Percentiles rank a stretch among this genome's conserved stretches.
Conservation (phyloP, 2,888 invertebrate genomes). For the Geophilus truncorum region DNA sequence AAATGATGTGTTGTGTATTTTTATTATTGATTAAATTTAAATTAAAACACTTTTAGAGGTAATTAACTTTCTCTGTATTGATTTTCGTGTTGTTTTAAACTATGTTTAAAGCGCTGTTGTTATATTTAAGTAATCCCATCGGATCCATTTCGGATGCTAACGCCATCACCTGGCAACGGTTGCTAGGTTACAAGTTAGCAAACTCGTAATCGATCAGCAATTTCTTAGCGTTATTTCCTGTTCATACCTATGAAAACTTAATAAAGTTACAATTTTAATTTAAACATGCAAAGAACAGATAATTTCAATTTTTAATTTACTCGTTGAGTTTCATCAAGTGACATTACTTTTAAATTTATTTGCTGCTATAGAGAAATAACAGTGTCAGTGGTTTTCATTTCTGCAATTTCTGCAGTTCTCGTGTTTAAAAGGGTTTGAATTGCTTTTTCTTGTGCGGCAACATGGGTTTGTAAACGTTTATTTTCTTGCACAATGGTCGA, state of each 20-base stretch:
- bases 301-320: neutral
- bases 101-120: too few relatives aligned
- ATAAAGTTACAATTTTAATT: neutral
- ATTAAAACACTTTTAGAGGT: too few relatives aligned
- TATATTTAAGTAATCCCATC: neutral
- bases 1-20: too few relatives aligned
- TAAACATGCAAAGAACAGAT: neutral
- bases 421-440: neutral
- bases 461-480: neutral
- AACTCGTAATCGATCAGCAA: neutral
- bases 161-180: neutral
- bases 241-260: neutral
- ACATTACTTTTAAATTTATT: neutral
- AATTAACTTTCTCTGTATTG: too few relatives aligned
- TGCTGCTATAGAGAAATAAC: too few relatives aligned
- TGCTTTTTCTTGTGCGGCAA: neutral
- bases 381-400: too few relatives aligned
- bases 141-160: neutral
- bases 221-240: neutral
- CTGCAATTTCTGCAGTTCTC: too few relatives aligned
- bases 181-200: neutral
- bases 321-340: neutral
- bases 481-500: neutral
- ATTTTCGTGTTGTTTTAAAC: too few relatives aligned
- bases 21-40: too few relatives aligned